Base-by-base conservation (phyloP, 2,797 vertebrate genomes). In the Luscinia megarhynchos region DNA sequence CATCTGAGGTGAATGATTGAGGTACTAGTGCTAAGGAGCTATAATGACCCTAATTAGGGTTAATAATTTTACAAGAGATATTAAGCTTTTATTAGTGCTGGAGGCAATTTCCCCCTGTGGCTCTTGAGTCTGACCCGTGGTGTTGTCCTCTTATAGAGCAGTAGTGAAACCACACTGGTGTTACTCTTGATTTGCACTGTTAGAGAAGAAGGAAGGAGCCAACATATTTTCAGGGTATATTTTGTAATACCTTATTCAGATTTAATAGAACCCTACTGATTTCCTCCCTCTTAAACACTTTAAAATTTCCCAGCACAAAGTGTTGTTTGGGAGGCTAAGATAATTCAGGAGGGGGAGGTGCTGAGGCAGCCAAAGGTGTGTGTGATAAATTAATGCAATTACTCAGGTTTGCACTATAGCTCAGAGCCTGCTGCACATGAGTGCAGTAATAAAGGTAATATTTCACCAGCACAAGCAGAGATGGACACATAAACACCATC, bases 321-420 rank as follows among this genome's bases (percentile, higher is more conserved):
- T 14, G 34, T 75, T 78, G 40, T 58, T 88, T 88, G 70, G 74
- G 87, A 84, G 61, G 32, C 63, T 57, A 1, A 34, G 82, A 50
- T 23, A 74, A 68, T 80, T 84, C 63, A 77, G 75, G 53, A 74
- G 75, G 51, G 82, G 67, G 48, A 88, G 76, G 40, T 70, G 63
- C 34, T 51, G 48, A 87, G 62, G 78, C 64, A 77, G 80, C 57
- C 84, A 75, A 54, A 93, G 29, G 53, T 80, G 43, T 74, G 48
- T 36, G 50, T 87, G 84, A 92, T 85, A 72, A 93, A 95, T 94
- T 90, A 93, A 54, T 48, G 63, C 34, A 81, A 89, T 90, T 82
- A 61, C 92, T 92, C 34, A 54, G 53, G 57, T 90, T 94, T 92
- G 53, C 64, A 22, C 46, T 74, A 0, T 5, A 51, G 54, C 48